Evolutionary conservation across 1,140 invertebrate species (phyloP).

Genomic region (Liolophura sinensis): DNA sequence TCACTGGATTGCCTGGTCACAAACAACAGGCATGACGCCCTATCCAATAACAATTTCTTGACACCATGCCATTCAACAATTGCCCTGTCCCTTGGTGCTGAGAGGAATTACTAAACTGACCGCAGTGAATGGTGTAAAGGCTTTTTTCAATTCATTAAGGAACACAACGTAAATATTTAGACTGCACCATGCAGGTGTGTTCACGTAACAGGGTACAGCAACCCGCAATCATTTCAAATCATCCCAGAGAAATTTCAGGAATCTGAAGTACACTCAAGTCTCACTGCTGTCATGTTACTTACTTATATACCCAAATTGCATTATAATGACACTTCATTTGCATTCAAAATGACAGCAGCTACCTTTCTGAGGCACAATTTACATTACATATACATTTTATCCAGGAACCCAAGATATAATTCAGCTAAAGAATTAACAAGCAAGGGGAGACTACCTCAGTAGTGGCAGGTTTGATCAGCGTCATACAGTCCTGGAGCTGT

Average conservation of each 20-base stretch:
- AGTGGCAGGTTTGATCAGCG: not conserved
- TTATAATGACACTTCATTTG: too few relatives aligned
- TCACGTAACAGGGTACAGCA: not conserved
- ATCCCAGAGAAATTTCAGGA: not conserved
- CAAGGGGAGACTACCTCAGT: not conserved
- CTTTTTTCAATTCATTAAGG: not conserved
- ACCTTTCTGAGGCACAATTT: too few relatives aligned
- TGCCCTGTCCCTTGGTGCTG: too few relatives aligned
- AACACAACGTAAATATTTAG: not conserved
- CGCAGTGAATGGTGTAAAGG: too few relatives aligned
- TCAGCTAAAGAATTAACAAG: too few relatives aligned
- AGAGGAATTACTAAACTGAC: too few relatives aligned
- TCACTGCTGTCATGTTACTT: not conserved
- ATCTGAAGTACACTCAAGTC: not conserved
- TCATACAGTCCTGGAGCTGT: conserved; percentile 26
- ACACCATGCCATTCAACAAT: too few relatives aligned
- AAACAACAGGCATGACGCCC: too few relatives aligned
- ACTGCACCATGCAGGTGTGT: not conserved
- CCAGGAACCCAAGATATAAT: not conserved
- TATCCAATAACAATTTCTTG: too few relatives aligned
- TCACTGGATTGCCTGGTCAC: too few relatives aligned
- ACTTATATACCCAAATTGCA: too few relatives aligned
- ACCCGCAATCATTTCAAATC: not conserved
- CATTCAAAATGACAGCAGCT: not conserved
- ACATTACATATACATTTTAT: too few relatives aligned